These are phyloP conservation scores for Rambutsinella grinnellia DNA, from an alignment of 2,888 invertebrate genomes.

Conservation along the genomic window DNA sequence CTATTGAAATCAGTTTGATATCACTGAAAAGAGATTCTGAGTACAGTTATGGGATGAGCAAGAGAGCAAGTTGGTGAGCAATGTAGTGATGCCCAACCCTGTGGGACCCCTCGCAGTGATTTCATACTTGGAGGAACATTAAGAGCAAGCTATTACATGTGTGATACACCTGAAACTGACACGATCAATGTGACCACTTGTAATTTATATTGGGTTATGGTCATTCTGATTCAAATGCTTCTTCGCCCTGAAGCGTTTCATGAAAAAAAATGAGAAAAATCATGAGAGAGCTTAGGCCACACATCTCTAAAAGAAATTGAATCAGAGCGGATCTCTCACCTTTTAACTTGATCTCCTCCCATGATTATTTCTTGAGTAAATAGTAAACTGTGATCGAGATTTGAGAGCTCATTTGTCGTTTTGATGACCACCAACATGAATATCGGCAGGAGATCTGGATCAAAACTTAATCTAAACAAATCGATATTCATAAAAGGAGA, in stretches of 20 bases:
- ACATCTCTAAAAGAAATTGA: slow-evolving; percentile 16
- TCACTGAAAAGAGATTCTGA: no score
- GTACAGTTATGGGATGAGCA: no score
- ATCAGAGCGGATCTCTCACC: slow-evolving; percentile 35
- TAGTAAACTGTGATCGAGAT: no score
- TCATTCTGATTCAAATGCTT: slow-evolving; percentile 22
- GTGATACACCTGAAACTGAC: slow-evolving; percentile 52
- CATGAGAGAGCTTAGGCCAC: background rate
- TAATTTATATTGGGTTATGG: slow-evolving; percentile 50
- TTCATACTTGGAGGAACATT: slow-evolving; percentile 54
- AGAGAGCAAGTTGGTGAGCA: no score
- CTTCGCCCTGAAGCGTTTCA: no score
- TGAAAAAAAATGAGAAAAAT: no score
- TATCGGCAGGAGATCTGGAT: slow-evolving; percentile 49
- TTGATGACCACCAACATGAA: no score
- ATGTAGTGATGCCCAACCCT: slow-evolving; percentile 46
- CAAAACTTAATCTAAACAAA: slow-evolving; percentile 31
- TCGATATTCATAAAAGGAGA: slow-evolving; percentile 24
- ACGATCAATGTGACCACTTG: slow-evolving; percentile 45
- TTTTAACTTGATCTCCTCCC: no score
- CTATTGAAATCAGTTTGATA: no score
- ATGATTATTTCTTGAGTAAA: no score
- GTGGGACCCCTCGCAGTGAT: slow-evolving; percentile 54
- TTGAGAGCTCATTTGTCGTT: no score
- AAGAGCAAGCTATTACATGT: slow-evolving; percentile 49